Base-by-base conservation (phyloP, 2,113 vertebrate genomes). In the Calyptommatus sinebrachiatus region DNA sequence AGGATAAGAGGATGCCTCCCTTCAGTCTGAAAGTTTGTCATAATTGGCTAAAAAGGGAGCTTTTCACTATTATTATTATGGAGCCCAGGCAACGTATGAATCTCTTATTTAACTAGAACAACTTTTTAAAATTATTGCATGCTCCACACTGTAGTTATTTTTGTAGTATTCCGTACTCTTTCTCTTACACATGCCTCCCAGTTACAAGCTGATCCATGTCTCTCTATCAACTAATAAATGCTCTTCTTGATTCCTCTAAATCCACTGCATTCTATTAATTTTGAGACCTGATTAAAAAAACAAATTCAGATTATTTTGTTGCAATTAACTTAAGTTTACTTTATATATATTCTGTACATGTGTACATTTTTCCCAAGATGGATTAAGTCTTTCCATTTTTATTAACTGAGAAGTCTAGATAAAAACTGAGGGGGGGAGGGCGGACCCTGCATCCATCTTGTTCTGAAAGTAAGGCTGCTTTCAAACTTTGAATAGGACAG, bases 91-190 rank as follows among this genome's bases (percentile, higher is more conserved):
- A 61, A 68, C 50, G 31, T 74, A 60, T 75, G 14, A 81, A 21
- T 70, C 53, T 65, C 75, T 41, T 81, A 76, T 81, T 81, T 70
- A 70, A 76, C 73, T 76, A 76, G 79, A 76, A 76, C 73, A 62
- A 41, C 79, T 48, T 81, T 76, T 70, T 11, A 62, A 76, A 75
- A 65, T 45, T 48, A 31, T 28, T 81, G 79, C 73, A 81, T 81
- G 79, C 26, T 48, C 35, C 67, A 41, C 21, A 48, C 29, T 48
- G 71, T 67, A 81, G 66, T 63, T 81, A 76, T 81, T 81, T 81
- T 81, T 81, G 79, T 81, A 81, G 70, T 4, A 10, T 79, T 53
- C 48, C 61, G 22, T 46, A 62, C 60, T 61, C 50, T 60, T 68
- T 35, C 50, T 62, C 21, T 81, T 76, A 62, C 31, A 53, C n/a